Percentiles rank a stretch among this genome's conserved stretches.
phyloP scores from a whole-genome alignment of 1,140 invertebrate genomes.

The Diachasmimorpha longicaudata region DNA sequence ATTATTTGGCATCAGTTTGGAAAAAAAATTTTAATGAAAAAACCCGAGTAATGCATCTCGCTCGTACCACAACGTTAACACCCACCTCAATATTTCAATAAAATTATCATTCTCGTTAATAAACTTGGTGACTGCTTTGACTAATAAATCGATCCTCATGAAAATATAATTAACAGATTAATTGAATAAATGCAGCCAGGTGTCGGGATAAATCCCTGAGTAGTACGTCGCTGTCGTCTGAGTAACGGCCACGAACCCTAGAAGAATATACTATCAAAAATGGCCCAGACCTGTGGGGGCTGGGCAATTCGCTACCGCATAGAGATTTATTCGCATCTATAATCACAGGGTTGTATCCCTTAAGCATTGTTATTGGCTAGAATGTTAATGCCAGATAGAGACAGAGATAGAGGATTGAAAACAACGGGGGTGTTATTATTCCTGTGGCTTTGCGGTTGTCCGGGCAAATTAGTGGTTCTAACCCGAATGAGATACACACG shows the following conservation, averaged over 20 bases:
- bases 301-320: constrained; percentile 40
- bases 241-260: background rate
- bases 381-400: constrained; percentile 47
- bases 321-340: constrained; percentile 50
- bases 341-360: constrained; percentile 44
- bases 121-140: background rate
- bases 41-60: background rate
- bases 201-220: background rate
- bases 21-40: background rate
- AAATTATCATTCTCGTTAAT: background rate
- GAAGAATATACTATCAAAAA: constrained; percentile 12
- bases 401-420: constrained; percentile 24
- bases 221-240: background rate
- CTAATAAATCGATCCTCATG: background rate
- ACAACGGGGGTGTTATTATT: constrained; percentile 49
- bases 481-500: constrained; percentile 28
- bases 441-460: constrained; percentile 52
- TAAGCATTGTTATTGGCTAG: constrained; percentile 50
- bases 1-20: background rate
- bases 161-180: background rate
- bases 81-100: background rate
- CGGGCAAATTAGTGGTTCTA: constrained; percentile 52
- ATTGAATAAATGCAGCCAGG: background rate
- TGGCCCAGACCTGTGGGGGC: constrained; percentile 16
- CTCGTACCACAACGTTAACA: background rate